A percentile compares a stretch with the other conserved stretches of the same genome.
Evolutionary conservation across 2,113 vertebrate genomes (phyloP).

Genomic region (Campylomormyrus tamandua): DNA sequence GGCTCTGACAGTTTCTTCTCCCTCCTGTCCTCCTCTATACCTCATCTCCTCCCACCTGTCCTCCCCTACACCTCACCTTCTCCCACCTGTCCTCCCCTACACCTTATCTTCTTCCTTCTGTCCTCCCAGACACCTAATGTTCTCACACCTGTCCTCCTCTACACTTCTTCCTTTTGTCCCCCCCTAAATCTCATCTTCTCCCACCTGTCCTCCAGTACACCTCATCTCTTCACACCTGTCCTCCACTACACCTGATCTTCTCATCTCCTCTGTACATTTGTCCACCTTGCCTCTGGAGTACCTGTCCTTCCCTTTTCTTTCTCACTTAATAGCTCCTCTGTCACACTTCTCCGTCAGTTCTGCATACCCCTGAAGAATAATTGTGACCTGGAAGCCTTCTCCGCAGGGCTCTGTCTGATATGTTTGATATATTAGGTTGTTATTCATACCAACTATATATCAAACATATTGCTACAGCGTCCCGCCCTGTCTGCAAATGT

Average conservation of each 20-base stretch:
- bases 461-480: slow-evolving; percentile 99
- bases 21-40: too few species aligned
- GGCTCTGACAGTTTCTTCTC: background rate
- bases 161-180: background rate
- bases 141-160: background rate
- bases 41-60: too few species aligned
- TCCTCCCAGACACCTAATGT: background rate
- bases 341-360: slow-evolving; percentile 15
- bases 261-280: background rate
- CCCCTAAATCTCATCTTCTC: background rate
- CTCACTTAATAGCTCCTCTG: background rate
- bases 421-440: slow-evolving; percentile 99
- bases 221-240: background rate
- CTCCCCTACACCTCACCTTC: too few species aligned
- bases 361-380: slow-evolving; percentile 62
- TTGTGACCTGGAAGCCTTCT: slow-evolving; percentile 85
- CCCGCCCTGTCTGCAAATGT: slow-evolving; percentile 89
- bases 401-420: slow-evolving; percentile 99
- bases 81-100: background rate
- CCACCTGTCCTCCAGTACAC: background rate
- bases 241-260: background rate
- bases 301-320: background rate
- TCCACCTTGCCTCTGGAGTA: background rate
- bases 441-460: slow-evolving; percentile 99
- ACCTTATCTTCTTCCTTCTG: background rate